A percentile compares a stretch with the other conserved stretches of the same genome.
These are phyloP conservation scores for Peromyscus maniculatus DNA, from an alignment of 2,113 vertebrate species.

Conservation along the genomic window DNA sequence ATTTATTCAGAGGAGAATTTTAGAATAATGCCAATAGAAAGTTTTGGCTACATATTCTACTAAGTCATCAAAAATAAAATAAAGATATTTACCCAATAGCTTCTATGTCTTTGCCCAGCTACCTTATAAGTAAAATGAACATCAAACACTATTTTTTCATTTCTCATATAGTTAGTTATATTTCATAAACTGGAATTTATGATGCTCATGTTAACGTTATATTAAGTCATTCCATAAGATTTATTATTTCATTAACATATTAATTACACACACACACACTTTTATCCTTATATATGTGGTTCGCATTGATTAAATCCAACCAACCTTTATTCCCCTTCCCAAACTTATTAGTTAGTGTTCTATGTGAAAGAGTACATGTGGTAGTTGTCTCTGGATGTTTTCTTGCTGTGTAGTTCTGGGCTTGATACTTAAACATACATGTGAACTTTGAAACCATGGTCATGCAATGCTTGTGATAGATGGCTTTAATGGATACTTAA, in stretches of 20 bases:
- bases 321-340: not conserved
- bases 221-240: not conserved
- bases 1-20: not conserved
- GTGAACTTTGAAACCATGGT: conserved; percentile 60
- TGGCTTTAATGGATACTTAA: conserved; percentile 71
- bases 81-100: conserved; percentile 5
- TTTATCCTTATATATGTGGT: not conserved
- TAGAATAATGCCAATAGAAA: not conserved
- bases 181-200: not conserved
- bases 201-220: not conserved
- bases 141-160: conserved; percentile 10
- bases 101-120: not conserved
- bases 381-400: not conserved
- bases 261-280: not conserved
- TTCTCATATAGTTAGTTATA: conserved; percentile 37
- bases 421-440: conserved; percentile 16
- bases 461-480: conserved; percentile 42
- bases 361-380: not conserved
- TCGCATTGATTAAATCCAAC: not conserved
- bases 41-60: conserved; percentile 17
- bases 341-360: not conserved
- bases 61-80: not conserved
- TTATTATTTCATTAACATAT: not conserved
- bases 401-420: conserved; percentile 26
- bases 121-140: conserved; percentile 26